Conservation (phyloP, 2,113 vertebrate species). For the Dicerorhinus sumatrensis region DNA sequence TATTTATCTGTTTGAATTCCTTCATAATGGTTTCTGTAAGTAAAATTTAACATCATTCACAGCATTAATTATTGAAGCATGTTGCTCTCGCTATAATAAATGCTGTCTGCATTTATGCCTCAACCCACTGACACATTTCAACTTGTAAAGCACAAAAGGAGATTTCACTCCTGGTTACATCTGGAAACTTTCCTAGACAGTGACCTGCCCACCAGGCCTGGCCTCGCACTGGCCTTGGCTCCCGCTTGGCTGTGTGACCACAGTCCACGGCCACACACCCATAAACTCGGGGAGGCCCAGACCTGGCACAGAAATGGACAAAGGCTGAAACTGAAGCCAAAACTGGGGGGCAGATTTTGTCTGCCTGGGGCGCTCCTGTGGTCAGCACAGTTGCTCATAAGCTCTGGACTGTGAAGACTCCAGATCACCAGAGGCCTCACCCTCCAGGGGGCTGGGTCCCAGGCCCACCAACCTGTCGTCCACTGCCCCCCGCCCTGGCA, state of each 20-base stretch:
- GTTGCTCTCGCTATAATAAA: background rate
- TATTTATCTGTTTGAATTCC: background rate
- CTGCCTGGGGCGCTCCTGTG: no score
- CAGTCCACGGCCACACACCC: background rate
- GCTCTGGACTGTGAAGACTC: background rate
- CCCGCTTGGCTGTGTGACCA: background rate
- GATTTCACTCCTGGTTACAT: background rate
- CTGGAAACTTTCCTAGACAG: background rate
- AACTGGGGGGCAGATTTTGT: background rate
- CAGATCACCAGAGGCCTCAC: background rate
- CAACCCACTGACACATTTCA: background rate
- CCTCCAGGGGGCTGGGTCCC: background rate
- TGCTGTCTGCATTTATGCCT: background rate
- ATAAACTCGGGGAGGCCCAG: background rate
- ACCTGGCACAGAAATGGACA: background rate
- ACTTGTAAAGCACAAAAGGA: background rate
- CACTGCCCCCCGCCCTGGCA: background rate
- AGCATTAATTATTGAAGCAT: background rate
- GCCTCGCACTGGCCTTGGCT: fast-evolving
- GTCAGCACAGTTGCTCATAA: background rate
- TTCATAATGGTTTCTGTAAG: background rate
- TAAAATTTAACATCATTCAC: background rate
- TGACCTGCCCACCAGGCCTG: background rate
- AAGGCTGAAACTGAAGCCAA: background rate
- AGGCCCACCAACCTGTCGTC: background rate